Evolutionary conservation across 2,797 vertebrate genomes (phyloP), one percentile per base, ranked within the genome.

Genomic region (Neomorphus geoffroyi): DNA sequence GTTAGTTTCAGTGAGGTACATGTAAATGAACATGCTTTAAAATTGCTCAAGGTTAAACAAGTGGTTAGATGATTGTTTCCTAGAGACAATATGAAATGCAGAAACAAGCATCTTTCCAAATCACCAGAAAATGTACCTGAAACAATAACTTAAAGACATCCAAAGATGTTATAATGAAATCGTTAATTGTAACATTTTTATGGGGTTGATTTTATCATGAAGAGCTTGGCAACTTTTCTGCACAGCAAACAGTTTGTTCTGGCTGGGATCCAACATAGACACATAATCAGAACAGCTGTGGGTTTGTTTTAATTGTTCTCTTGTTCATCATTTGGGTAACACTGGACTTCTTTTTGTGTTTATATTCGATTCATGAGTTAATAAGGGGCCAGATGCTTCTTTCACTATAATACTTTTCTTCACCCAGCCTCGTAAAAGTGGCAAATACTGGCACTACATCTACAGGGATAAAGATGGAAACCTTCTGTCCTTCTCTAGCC

Each of bases 161-260:
- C 85, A 88, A 86, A 58, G 43, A 88, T 64, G 86, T 79, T 75
- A 45, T n/a, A 88, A 54, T 58, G 57, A 91, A 94, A 88, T 93
- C 2, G 0, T 90, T 95, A 95, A 93, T 93, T 90, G 58, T 5
- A 94, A 82, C 22, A 4, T 58, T 89, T 95, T 94, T 81, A 88
- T 51, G 80, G 58, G 17, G 32, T 18, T 80, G 86, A 88, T 92
- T 90, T 96, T 94, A 90, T 75, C 27, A 0, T 73, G 26, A 87
- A 93, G 85, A 93, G 54, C 66, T 91, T 90, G 93, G 90, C 86
- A 92, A 73, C 30, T 87, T 87, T 73, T 92, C 60, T 69, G 64
- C 83, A 80, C 35, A 93, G 56, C 79, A 80, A 62, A 88, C 64
- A 88, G 74, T 77, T 94, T 74, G 66, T 17, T 73, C 91, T 94